Evolutionary conservation across 23 tunicate species (phyloP).

Genomic region (Ascidia mentula): DNA sequence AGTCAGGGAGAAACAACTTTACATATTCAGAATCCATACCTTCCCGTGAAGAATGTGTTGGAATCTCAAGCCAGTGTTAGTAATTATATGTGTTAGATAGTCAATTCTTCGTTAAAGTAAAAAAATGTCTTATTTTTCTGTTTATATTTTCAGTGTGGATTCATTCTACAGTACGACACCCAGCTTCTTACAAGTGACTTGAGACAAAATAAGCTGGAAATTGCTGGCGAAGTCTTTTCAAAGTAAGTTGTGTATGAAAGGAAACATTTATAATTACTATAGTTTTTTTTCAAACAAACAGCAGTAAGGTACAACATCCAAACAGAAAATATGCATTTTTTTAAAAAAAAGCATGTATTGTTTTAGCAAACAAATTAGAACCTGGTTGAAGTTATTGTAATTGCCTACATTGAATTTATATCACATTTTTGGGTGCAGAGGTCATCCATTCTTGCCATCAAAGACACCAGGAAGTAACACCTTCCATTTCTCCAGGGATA

Average conservation of each 20-base stretch:
- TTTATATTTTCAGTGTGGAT: background rate
- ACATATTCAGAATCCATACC: background rate
- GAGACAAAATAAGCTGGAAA: background rate
- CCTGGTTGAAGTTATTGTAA: too few relatives aligned
- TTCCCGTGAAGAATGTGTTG: background rate
- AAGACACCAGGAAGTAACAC: background rate
- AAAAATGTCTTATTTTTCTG: background rate
- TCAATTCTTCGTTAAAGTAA: background rate
- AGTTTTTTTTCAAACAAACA: too few relatives aligned
- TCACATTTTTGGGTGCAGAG: background rate
- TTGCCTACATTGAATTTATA: too few relatives aligned
- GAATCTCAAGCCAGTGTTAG: background rate
- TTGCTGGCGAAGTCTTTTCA: background rate
- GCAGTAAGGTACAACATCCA: too few relatives aligned
- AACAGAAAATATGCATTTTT: too few relatives aligned
- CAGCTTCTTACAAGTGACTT: background rate
- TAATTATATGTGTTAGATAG: background rate
- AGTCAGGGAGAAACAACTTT: background rate
- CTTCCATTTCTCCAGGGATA: background rate
- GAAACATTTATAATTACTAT: too few relatives aligned
- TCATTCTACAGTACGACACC: background rate
- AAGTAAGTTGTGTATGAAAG: background rate
- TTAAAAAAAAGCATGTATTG: too few relatives aligned
- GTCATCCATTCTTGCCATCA: background rate
- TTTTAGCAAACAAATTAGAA: too few relatives aligned